Evolutionary conservation across 2,797 vertebrate genomes (phyloP).

Genomic region (Hydrocynus forskahlii): DNA sequence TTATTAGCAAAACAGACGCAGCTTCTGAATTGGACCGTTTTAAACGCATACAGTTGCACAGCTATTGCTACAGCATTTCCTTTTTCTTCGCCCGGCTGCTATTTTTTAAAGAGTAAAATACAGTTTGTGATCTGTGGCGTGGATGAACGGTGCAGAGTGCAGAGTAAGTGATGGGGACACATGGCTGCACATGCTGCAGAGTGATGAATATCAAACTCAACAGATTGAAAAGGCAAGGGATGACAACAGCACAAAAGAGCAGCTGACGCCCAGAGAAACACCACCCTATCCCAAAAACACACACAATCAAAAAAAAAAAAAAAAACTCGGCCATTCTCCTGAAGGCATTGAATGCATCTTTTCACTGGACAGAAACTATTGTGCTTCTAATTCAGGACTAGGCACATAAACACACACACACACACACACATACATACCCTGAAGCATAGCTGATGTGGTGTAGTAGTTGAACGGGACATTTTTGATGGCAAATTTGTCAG

Average conservation of each 20-base stretch:
- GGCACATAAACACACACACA: constrained; percentile 14
- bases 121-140: constrained; percentile 1
- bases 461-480: constrained; percentile 95
- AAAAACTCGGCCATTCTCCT: background rate
- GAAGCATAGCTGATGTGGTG: constrained; percentile 93
- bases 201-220: constrained; percentile 41
- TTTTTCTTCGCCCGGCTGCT: background rate
- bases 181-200: constrained; percentile 26
- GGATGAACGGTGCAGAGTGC: constrained; percentile 8
- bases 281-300: background rate
- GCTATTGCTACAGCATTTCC: background rate
- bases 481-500: constrained; percentile 84
- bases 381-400: background rate
- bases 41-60: background rate
- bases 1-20: background rate
- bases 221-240: constrained; percentile 42
- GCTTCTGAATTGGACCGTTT: background rate
- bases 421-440: constrained; percentile 78
- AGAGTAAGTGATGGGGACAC: constrained; percentile 23
- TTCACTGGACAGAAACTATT: background rate
- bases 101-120: constrained; percentile 1
- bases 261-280: constrained; percentile 17
- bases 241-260: constrained; percentile 32
- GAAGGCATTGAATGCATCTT: background rate
- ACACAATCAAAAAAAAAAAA: background rate